Conservation (phyloP, 2,113 vertebrate genomes). For the Hippocampus guttulatus region DNA sequence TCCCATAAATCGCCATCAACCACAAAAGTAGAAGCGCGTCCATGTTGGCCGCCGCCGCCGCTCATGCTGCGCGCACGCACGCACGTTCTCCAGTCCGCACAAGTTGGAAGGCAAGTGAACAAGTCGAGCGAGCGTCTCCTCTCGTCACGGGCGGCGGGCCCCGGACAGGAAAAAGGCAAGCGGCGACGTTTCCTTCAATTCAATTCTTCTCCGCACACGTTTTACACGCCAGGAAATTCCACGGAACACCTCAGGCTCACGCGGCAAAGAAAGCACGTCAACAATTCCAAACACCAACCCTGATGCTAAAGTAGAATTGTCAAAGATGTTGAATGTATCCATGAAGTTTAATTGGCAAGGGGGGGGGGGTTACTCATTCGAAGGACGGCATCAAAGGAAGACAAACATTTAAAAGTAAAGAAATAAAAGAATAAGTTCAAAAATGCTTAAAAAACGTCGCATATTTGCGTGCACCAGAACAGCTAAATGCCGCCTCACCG, state of each 20-base stretch:
- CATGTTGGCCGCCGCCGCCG: not conserved
- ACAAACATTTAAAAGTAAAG: no score
- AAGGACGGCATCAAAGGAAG: no score
- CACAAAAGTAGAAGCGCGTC: not conserved
- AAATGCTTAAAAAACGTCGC: no score
- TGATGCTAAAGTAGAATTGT: no score
- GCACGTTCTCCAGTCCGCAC: not conserved
- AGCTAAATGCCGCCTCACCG: no score
- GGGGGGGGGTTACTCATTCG: no score
- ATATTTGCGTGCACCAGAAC: no score
- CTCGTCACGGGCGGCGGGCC: not conserved
- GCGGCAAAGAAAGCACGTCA: not conserved
- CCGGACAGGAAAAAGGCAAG: slow-evolving; percentile 1
- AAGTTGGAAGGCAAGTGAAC: not conserved
- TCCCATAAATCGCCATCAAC: not conserved
- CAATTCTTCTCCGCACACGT: slow-evolving; percentile 1
- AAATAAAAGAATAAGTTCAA: no score
- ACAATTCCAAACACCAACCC: not conserved
- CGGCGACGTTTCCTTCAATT: slow-evolving; percentile 3
- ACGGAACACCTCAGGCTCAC: not conserved
- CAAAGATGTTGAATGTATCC: no score
- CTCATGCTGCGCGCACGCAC: not conserved
- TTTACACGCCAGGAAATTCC: slow-evolving; percentile 7
- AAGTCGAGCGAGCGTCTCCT: not conserved
- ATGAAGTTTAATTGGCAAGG: no score